Evolutionary conservation across 2,797 vertebrate species (phyloP).

Genomic region (Gallinago stenura): DNA sequence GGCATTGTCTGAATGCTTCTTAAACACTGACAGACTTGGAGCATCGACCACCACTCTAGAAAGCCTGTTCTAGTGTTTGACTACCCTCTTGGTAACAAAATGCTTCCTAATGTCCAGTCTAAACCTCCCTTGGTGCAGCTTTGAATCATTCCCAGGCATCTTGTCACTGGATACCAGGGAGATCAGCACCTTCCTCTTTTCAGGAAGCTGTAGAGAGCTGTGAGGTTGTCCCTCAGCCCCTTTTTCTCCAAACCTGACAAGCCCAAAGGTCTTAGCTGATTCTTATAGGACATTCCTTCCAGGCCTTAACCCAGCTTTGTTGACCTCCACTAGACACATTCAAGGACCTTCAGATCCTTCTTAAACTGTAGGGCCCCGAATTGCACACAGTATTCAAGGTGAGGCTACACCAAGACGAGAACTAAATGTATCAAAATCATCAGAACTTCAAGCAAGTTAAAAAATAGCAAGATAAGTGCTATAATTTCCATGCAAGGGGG

Average conservation of each 20-base stretch:
- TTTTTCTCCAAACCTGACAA: not conserved
- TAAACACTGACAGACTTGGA: not conserved
- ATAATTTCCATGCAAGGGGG: not conserved
- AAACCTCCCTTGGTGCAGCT: not conserved
- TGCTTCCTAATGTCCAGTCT: not conserved
- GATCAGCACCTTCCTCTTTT: not conserved
- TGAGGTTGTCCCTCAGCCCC: not conserved
- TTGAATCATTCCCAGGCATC: accelerated
- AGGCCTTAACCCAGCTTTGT: not conserved
- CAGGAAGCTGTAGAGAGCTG: not conserved
- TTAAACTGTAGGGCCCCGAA: not conserved
- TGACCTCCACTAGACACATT: not conserved
- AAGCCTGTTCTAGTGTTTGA: not conserved
- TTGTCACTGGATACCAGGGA: not conserved
- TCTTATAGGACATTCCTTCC: not conserved
- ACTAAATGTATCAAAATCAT: not conserved
- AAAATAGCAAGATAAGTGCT: not conserved
- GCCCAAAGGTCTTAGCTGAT: not conserved
- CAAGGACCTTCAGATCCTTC: not conserved
- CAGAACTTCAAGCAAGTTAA: not conserved
- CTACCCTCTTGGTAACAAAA: not conserved
- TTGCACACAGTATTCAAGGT: too few relatives aligned
- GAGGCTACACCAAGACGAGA: not conserved
- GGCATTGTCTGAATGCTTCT: not conserved
- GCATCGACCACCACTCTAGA: accelerated